A percentile compares a stretch with the other conserved stretches of the same genome.
Conservation (phyloP, 37 sponge, comb jelly and placozoan genomes). For the Trichoplax adhaerens region DNA sequence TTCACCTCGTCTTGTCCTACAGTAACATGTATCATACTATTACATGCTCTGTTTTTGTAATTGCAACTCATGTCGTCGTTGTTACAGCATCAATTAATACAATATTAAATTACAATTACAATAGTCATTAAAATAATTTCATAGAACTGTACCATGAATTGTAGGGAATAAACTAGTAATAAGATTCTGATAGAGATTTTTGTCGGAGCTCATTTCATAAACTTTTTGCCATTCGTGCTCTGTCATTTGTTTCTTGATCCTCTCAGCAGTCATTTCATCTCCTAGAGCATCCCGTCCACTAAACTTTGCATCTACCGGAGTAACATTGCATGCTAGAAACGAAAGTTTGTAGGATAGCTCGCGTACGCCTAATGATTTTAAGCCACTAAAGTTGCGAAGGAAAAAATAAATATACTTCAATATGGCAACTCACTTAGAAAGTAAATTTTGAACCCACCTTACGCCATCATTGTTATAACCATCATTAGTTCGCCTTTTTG, state of each 20-base stretch:
- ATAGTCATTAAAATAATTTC: no score
- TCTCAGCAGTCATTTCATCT: slow-evolving; percentile 72
- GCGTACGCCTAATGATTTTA: slow-evolving; percentile 85
- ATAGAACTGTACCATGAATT: slow-evolving; percentile 60
- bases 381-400: slow-evolving; percentile 32
- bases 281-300: slow-evolving; percentile 37
- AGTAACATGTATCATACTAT: neutral
- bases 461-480: slow-evolving; percentile 50
- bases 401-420: neutral
- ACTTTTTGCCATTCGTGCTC: slow-evolving; percentile 60
- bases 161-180: slow-evolving; percentile 85
- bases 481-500: slow-evolving; percentile 22
- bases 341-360: slow-evolving; percentile 89
- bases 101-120: no score
- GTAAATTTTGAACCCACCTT: slow-evolving; percentile 2
- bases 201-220: slow-evolving; percentile 86
- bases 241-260: slow-evolving; percentile 51
- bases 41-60: neutral
- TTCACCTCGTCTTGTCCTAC: slow-evolving; percentile 97
- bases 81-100: no score
- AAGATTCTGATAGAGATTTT: slow-evolving; percentile 80
- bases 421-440: neutral
- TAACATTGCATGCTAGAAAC: slow-evolving; percentile 82
- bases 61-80: no score
- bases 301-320: slow-evolving; percentile 25